Evolutionary conservation across 2,113 vertebrate genomes (phyloP), one percentile per base, ranked within the genome.

Genomic region (Tachycineta bicolor): DNA sequence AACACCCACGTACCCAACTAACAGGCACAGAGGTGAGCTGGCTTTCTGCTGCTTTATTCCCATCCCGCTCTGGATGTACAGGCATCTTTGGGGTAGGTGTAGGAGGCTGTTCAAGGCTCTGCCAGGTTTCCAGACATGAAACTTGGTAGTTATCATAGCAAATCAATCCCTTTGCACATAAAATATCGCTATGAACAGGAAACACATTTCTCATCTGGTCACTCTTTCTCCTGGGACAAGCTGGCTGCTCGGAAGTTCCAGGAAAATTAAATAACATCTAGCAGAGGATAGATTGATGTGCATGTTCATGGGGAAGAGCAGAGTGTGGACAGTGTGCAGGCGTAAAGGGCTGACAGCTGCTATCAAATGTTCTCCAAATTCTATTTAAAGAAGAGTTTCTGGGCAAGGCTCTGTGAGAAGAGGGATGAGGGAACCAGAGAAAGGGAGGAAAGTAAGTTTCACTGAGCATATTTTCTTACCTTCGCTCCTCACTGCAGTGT

Each of bases 131-230:
- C 71, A 60, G 50, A 7, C 33, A 13, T 33, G 60, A 22, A 91
- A 77, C 13, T 6, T 83, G 34, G 55, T 90, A 71, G 24, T 60
- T 93, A 60, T 85, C 73, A 26, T 0, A 52, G 64, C 28, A 93
- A 90, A 96, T 92, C 94, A 92, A 83, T 92, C 76, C 75, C 44
- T 73, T 73, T 52, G 80, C 68, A 67, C n/a, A 67, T 80, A 71
- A 93, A 93, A 90, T 92, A 90, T 46, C 68, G 39, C 71, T 46
- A 11, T 67, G 79, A 83, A 37, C 41, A 63, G 41, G 75, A 65
- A 86, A 52, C 44, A 49, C 79, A 64, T 95, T 86, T 81, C 90
- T 94, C 79, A 92, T 87, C 79, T 26, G 56, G 80, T 74, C 64
- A 78, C 31, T 87, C 23, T 52, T 83, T 67, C 79, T 93, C 74